Percentiles rank a stretch among this genome's conserved stretches.
phyloP scores from a whole-genome alignment of 2,888 invertebrate genomes.

The Hemistola chrysoprasaria region DNA sequence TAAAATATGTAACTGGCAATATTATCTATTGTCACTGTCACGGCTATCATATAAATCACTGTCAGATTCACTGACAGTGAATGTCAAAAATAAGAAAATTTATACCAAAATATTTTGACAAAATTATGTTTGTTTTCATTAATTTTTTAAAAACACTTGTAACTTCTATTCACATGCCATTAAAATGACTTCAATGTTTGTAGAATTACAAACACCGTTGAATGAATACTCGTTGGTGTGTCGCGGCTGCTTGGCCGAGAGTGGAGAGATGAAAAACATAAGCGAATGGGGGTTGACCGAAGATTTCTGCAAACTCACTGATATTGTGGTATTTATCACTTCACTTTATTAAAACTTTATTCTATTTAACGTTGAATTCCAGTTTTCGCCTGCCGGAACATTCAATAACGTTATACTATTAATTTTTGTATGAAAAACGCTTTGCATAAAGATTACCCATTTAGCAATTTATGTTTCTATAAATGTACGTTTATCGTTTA shows the following conservation, averaged over 20 bases:
- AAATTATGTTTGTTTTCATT: not conserved
- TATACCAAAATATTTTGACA: too few relatives aligned
- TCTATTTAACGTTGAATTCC: not conserved
- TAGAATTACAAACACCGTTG: slow-evolving; percentile 38
- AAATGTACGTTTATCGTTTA: too few relatives aligned
- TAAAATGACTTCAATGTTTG: slow-evolving; percentile 46
- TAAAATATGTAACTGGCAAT: too few relatives aligned
- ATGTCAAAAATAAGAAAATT: not conserved
- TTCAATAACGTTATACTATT: too few relatives aligned
- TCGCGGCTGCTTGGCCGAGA: slow-evolving; percentile 59
- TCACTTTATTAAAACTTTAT: not conserved
- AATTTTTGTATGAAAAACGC: too few relatives aligned
- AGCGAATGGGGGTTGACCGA: slow-evolving; percentile 57
- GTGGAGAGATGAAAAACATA: slow-evolving; percentile 69
- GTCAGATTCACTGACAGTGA: too few relatives aligned
- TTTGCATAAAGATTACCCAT: too few relatives aligned
- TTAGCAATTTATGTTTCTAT: too few relatives aligned
- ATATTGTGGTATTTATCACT: slow-evolving; percentile 44
- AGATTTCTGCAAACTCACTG: slow-evolving; percentile 55
- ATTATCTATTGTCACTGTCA: too few relatives aligned
- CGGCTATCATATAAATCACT: too few relatives aligned
- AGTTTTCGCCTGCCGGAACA: too few relatives aligned
- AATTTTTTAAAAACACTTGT: too few relatives aligned
- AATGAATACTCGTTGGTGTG: slow-evolving; percentile 47
- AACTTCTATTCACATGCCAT: not conserved